Base-by-base conservation (phyloP, 2,113 vertebrate species). In the Ramphastos sulfuratus region DNA sequence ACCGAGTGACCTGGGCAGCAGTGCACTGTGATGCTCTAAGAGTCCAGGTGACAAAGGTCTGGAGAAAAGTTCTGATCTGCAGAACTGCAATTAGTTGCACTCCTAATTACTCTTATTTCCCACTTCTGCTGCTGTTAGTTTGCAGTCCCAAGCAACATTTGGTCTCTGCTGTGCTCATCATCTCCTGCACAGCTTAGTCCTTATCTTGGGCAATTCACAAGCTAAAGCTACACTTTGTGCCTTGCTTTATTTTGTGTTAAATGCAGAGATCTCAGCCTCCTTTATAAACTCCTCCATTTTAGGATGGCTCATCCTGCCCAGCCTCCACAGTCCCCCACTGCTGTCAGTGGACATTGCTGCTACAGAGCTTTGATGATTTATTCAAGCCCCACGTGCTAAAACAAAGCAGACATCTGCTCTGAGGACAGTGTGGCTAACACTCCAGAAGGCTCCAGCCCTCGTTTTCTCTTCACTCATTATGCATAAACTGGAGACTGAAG, bases 391-490 rank as follows among this genome's bases (percentile, higher is more conserved):
- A 54, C 7, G n/a, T 85, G 93, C 71, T 48, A 27, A 70, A 77
- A 23, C 12, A 44, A 74, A 33, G 20, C 46, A 50, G 82, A 56
- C 79, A 90, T 75, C 91, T 92, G 89, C 64, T 67, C 6, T 4
- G n/a, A 67, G 69, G 18, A 39, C 65, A 28, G 35, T 8, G 30
- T 13, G 83, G 72, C 64, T 93, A 77, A 85, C 61, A 33, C 86
- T 73, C 64, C 84, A 89, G 82, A 89, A 85, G 63, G 92, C 80
- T 90, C 42, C 82, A 89, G 55, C 80, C 67, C 75, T 72, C 35
- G 2, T 5, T 28, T 77, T 87, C 31, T 71, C 83, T 28, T 61
- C 66, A 35, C 80, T 82, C 56, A 31, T 52, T 61, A 13, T 28
- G 39, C 30, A 16, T 44, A 71, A 75, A 75, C n/a, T 71, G 63